These are phyloP conservation scores for Catocala sponsa DNA, from an alignment of 2,888 invertebrate genomes.

Conservation along the genomic window DNA sequence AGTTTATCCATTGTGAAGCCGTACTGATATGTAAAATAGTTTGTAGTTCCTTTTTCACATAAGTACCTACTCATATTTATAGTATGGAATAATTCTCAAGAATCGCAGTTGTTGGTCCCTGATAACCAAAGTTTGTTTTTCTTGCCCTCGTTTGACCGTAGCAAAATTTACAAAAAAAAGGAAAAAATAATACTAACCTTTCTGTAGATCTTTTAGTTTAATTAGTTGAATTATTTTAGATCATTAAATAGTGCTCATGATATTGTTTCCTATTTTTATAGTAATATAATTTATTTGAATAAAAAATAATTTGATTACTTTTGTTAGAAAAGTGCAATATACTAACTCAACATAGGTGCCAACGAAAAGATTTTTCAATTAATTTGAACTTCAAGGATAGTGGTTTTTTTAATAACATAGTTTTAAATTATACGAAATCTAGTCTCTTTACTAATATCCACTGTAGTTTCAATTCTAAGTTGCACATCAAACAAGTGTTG, in stretches of 20 bases:
- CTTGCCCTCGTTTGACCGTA: slow-evolving; percentile 42
- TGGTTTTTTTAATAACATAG: slow-evolving; percentile 32
- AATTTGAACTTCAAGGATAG: slow-evolving; percentile 21
- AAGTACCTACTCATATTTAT: slow-evolving; percentile 15
- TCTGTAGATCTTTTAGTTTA: slow-evolving; percentile 18
- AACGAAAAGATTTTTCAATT: slow-evolving; percentile 31
- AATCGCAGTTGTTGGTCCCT: slow-evolving; percentile 23
- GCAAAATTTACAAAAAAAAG: slow-evolving; percentile 38
- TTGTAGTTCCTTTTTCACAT: slow-evolving; percentile 28
- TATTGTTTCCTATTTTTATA: slow-evolving; percentile 69
- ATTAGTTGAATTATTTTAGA: slow-evolving; percentile 45
- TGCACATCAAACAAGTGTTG: neutral
- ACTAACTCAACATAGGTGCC: slow-evolving; percentile 50
- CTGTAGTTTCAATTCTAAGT: slow-evolving; percentile 21
- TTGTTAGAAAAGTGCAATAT: slow-evolving; percentile 41
- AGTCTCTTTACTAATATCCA: slow-evolving; percentile 46
- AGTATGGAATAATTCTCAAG: neutral
- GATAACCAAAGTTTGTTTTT: slow-evolving; percentile 35
- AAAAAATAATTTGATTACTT: slow-evolving; percentile 23
- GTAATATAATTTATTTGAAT: slow-evolving; percentile 38
- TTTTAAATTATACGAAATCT: slow-evolving; percentile 46
- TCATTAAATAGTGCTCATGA: slow-evolving; percentile 63
- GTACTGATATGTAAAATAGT: slow-evolving; percentile 31
- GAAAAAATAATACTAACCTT: too few relatives aligned
- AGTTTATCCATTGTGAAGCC: slow-evolving; percentile 33